These are phyloP conservation scores for Zaprionus obscuricornis DNA, from an alignment of 2,888 invertebrate genomes.

Conservation along the genomic window DNA sequence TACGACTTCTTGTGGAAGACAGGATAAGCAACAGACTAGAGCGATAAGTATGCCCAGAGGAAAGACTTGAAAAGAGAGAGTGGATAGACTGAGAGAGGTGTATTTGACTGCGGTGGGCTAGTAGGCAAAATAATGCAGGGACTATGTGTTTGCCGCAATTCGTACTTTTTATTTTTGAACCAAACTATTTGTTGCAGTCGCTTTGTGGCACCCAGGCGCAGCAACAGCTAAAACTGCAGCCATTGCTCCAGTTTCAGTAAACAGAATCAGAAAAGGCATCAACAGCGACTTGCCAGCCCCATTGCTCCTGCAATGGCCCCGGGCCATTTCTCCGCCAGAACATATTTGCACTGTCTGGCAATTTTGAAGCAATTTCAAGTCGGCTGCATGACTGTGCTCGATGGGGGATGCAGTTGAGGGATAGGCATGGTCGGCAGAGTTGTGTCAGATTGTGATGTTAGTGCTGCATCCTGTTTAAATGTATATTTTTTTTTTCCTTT, in stretches of 20 bases:
- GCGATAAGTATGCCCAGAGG: too few species aligned
- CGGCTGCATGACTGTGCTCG: slow-evolving; percentile 60
- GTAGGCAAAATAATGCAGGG: slow-evolving; percentile 58
- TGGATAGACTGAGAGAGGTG: too few species aligned
- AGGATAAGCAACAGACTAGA: too few species aligned
- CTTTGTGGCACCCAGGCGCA: slow-evolving; percentile 38
- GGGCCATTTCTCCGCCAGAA: slow-evolving; percentile 54
- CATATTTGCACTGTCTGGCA: slow-evolving; percentile 77
- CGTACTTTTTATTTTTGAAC: slow-evolving; percentile 24
- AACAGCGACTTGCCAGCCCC: neutral
- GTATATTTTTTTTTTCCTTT: slow-evolving; percentile 30
- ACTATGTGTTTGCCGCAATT: slow-evolving; percentile 57
- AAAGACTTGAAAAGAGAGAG: slow-evolving; percentile 1
- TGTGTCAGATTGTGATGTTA: slow-evolving; percentile 9
- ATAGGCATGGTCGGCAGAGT: neutral
- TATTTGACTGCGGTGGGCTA: neutral
- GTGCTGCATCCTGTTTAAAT: slow-evolving; percentile 73
- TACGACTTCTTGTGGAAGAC: too few species aligned
- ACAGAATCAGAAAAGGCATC: slow-evolving; percentile 10
- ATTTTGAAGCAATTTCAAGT: slow-evolving; percentile 77
- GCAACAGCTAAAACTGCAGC: slow-evolving; percentile 6
- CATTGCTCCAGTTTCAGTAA: slow-evolving; percentile 4
- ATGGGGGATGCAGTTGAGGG: slow-evolving; percentile 37
- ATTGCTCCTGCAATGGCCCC: too few species aligned
- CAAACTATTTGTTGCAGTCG: slow-evolving; percentile 74